Conservation (phyloP, 2,113 vertebrate genomes). For the Rhinichthys klamathensis region DNA sequence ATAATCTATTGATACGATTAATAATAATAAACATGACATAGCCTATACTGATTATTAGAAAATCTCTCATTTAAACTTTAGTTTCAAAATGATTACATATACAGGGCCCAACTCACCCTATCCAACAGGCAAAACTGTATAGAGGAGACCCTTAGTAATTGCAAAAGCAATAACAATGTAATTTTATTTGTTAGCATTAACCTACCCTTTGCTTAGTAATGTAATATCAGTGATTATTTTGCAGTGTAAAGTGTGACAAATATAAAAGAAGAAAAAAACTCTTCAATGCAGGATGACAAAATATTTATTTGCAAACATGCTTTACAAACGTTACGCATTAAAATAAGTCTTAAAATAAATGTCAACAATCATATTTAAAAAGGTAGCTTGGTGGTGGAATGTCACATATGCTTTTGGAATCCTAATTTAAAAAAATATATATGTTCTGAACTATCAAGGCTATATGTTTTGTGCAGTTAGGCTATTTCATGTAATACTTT, state of each 20-base stretch:
- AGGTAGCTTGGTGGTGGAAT: conserved; percentile 62
- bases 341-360: conserved; percentile 54
- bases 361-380: conserved; percentile 52
- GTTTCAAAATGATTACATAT: not conserved
- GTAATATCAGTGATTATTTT: not conserved
- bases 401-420: conserved; percentile 60
- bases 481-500: conserved; percentile 58
- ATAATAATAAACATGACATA: not conserved
- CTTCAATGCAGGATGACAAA: conserved; percentile 56
- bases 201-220: not conserved
- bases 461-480: conserved; percentile 40
- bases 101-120: not conserved
- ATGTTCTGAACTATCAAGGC: conserved; percentile 34
- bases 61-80: not conserved
- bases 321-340: conserved; percentile 62
- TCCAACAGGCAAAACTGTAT: not conserved
- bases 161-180: not conserved
- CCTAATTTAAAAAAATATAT: conserved; percentile 38
- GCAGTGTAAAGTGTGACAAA: not conserved
- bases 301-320: conserved; percentile 67
- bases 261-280: not conserved
- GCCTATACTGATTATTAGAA: not conserved
- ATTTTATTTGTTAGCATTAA: not conserved
- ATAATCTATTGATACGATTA: not conserved
- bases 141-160: not conserved